Percentiles rank a stretch among this genome's conserved stretches.
phyloP scores from a whole-genome alignment of 2,888 invertebrate species.

The Drosophila subquinaria region DNA sequence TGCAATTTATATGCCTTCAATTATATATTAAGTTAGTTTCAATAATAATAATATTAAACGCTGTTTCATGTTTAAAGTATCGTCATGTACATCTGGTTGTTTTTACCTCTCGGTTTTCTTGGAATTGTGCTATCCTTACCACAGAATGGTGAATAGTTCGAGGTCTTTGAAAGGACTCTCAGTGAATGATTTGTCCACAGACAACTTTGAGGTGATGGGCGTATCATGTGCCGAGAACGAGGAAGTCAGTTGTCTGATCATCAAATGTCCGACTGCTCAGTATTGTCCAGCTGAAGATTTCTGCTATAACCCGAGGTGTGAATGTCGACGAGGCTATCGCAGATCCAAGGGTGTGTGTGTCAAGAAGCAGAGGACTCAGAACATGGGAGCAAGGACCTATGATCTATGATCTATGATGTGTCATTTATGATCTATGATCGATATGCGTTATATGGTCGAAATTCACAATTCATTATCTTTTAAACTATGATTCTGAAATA shows the following conservation, averaged over 20 bases:
- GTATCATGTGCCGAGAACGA: slow-evolving; percentile 46
- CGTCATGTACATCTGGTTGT: slow-evolving; percentile 20
- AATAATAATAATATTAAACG: background rate
- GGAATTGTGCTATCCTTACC: background rate
- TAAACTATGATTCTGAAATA: background rate
- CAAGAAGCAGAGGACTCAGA: slow-evolving; percentile 20
- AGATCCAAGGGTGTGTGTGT: slow-evolving; percentile 32
- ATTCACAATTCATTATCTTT: no score
- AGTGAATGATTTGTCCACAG: slow-evolving; percentile 13
- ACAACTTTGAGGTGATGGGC: slow-evolving; percentile 48
- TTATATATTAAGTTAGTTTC: no score
- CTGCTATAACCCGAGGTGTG: slow-evolving; percentile 62
- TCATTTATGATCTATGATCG: background rate
- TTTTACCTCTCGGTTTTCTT: slow-evolving; percentile 1
- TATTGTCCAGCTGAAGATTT: slow-evolving; percentile 42
- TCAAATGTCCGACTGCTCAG: slow-evolving; percentile 27
- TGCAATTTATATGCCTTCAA: no score
- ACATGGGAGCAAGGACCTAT: no score
- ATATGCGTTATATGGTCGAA: background rate
- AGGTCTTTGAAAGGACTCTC: background rate
- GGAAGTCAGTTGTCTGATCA: slow-evolving; percentile 54
- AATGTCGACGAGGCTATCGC: slow-evolving; percentile 58
- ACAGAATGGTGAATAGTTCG: slow-evolving; percentile 28
- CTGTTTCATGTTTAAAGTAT: background rate
- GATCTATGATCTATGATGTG: background rate